Evolutionary conservation across 2,113 vertebrate genomes (phyloP).

Genomic region (Pterocles burchelli): DNA sequence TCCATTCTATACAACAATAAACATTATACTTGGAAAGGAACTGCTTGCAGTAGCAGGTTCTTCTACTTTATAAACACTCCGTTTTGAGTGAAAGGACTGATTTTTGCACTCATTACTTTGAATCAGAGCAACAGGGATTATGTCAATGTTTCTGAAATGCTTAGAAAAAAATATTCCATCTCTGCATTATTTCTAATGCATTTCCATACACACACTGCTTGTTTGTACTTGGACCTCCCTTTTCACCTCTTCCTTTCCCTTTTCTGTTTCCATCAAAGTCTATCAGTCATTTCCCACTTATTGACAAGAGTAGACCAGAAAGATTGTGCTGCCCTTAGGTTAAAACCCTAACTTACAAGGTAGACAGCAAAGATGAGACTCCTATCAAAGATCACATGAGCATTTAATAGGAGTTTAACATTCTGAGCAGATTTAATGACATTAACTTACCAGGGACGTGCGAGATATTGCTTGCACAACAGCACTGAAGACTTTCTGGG

Average conservation of each 20-base stretch:
- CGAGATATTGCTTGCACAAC: constrained; percentile 88
- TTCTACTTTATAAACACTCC: neutral
- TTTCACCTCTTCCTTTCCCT: neutral
- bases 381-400: neutral
- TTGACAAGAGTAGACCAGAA: neutral
- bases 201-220: neutral
- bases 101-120: constrained; percentile 9
- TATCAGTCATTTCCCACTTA: neutral
- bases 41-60: constrained; percentile 23
- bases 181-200: neutral
- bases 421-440: neutral
- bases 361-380: neutral
- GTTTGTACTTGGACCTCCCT: neutral
- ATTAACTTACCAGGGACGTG: constrained; percentile 84
- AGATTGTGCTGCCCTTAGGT: neutral
- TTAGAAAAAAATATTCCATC: neutral
- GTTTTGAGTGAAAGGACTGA: constrained; percentile 4
- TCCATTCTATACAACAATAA: constrained; percentile 6
- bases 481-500: constrained; percentile 89
- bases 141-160: neutral
- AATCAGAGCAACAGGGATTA: neutral
- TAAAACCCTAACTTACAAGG: neutral
- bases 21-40: constrained; percentile 31
- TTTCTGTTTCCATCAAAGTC: neutral
- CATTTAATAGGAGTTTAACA: neutral